Conservation (phyloP, 1,140 invertebrate genomes). For the Diabrotica undecimpunctata region DNA sequence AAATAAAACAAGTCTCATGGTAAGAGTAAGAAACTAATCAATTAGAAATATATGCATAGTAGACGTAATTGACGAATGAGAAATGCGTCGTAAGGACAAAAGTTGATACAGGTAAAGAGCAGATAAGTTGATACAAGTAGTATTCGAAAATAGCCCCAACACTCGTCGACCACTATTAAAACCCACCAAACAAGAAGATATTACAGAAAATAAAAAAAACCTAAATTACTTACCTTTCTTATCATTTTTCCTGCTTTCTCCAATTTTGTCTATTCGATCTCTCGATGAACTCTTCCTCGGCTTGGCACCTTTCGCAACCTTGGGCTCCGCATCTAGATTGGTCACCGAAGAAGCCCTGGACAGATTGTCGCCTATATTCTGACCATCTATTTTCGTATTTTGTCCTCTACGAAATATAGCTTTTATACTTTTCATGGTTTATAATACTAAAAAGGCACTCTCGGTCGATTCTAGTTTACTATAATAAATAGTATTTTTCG, state of each 20-base stretch:
- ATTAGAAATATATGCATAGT: no score
- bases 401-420: constrained; percentile 47
- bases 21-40: no score
- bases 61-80: no score
- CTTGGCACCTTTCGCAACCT: constrained; percentile 35
- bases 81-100: no score
- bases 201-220: no score
- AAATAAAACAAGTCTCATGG: no score
- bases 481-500: no score
- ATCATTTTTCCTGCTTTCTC: constrained; percentile 38
- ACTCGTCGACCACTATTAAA: no score
- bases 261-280: constrained; percentile 40
- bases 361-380: constrained; percentile 36
- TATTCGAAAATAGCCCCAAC: no score
- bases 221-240: constrained; percentile 26
- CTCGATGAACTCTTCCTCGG: constrained; percentile 38
- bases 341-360: constrained; percentile 43
- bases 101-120: no score
- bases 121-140: no score
- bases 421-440: constrained; percentile 45
- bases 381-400: constrained; percentile 29
- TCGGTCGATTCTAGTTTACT: background rate
- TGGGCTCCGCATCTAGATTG: constrained; percentile 37
- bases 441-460: constrained; percentile 7
- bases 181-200: no score